A percentile compares a stretch with the other conserved stretches of the same genome.
These are phyloP conservation scores for Triplophysa rosa DNA, from an alignment of 2,113 vertebrate species.

Conservation along the genomic window DNA sequence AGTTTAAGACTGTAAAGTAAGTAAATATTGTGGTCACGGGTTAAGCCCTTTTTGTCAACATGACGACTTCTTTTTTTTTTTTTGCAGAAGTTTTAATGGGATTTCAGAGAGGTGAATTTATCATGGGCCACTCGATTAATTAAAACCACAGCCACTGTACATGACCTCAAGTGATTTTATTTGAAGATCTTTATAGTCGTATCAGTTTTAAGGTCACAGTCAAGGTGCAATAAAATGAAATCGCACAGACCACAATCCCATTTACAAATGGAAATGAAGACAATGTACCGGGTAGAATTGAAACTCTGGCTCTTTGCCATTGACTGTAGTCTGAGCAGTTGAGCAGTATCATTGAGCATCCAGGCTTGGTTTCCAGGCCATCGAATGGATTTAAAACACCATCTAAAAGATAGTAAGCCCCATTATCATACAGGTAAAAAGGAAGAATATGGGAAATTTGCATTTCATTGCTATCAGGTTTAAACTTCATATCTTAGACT, in stretches of 20 bases:
- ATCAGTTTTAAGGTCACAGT: background rate
- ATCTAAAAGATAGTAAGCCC: slow-evolving; percentile 8
- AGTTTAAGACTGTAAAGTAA: slow-evolving; percentile 15
- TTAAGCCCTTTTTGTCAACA: slow-evolving; percentile 1
- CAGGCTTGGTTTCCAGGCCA: background rate
- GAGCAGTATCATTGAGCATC: background rate
- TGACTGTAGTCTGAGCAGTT: background rate
- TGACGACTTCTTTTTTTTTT: background rate
- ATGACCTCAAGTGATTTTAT: background rate
- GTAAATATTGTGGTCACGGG: background rate
- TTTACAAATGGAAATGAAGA: background rate
- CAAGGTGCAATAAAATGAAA: slow-evolving; percentile 4
- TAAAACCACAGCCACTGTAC: background rate
- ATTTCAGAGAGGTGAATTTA: background rate
- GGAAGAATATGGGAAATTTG: background rate
- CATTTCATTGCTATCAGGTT: slow-evolving; percentile 4
- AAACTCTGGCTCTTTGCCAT: slow-evolving; percentile 12
- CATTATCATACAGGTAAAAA: slow-evolving; percentile 12
- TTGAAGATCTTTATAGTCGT: background rate
- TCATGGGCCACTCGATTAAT: background rate
- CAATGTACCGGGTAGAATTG: slow-evolving; percentile 1
- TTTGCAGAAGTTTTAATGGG: background rate
- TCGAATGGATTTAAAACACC: slow-evolving; percentile 13
- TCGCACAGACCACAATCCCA: background rate
- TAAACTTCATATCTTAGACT: background rate